Evolutionary conservation across 2,113 vertebrate genomes (phyloP).

Genomic region (Setophaga kirtlandii): DNA sequence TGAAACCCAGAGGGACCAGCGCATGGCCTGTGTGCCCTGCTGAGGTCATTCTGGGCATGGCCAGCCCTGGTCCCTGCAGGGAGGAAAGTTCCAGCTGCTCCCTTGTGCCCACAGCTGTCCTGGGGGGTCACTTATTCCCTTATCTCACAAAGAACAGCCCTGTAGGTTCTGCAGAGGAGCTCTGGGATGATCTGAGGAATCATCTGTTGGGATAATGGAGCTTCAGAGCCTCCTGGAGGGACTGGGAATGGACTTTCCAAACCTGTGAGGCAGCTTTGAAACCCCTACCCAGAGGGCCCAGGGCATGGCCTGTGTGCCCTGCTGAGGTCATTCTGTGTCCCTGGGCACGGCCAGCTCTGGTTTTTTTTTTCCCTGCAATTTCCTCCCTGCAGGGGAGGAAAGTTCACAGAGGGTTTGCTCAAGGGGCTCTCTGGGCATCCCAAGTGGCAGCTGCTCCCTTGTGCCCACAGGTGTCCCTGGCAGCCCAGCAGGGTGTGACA

Average conservation of each 20-base stretch:
- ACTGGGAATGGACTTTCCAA: not conserved
- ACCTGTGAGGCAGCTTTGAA: not conserved
- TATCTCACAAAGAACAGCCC: not conserved
- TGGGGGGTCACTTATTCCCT: not conserved
- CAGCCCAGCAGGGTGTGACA: not conserved
- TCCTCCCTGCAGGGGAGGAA: not conserved
- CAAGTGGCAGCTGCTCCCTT: not conserved
- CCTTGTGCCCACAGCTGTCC: not conserved
- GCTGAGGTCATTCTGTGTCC: not conserved
- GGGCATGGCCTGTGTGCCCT: not conserved
- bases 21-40: not conserved
- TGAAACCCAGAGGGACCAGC: not conserved
- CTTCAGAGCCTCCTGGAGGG: not conserved
- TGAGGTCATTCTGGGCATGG: not conserved
- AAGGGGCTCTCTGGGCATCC: not conserved
- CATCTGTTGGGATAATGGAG: not conserved
- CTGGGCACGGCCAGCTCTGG: too few relatives aligned
- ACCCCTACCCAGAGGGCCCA: not conserved
- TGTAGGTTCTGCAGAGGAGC: not conserved
- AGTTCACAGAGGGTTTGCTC: not conserved
- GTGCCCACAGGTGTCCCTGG: not conserved
- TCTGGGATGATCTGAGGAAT: not conserved
- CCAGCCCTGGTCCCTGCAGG: not conserved
- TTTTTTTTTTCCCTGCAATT: too few relatives aligned
- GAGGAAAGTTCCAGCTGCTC: not conserved